Evolutionary conservation across 2,888 invertebrate species (phyloP).

Genomic region (Heliconius charithonia): DNA sequence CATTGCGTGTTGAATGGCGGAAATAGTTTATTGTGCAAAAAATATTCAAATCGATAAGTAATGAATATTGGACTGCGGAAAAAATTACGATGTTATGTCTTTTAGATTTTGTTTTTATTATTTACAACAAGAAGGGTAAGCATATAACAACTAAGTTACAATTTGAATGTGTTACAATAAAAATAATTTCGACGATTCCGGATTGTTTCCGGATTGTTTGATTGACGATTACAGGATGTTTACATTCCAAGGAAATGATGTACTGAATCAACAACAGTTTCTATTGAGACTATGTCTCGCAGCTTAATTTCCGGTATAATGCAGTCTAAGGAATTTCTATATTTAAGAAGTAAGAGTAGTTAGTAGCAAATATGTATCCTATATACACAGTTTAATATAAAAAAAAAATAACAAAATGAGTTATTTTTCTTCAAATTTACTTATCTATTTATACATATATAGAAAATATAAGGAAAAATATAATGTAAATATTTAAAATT

Average conservation of each 20-base stretch:
- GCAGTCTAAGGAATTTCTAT: constrained; percentile 54
- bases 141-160: neutral
- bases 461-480: no score
- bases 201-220: no score
- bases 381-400: no score
- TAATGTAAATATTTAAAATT: no score
- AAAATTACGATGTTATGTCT: neutral
- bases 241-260: constrained; percentile 75
- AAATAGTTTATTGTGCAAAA: no score
- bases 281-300: constrained; percentile 72
- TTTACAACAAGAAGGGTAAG: neutral
- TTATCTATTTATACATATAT: no score
- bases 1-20: neutral
- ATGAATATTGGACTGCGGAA: neutral
- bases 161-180: constrained; percentile 2
- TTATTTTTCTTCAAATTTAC: no score
- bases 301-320: constrained; percentile 71
- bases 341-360: constrained; percentile 44
- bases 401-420: no score
- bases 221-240: constrained; percentile 76
- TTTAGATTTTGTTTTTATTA: neutral
- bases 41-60: neutral
- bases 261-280: constrained; percentile 74
- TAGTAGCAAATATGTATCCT: neutral
- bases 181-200: constrained; percentile 68